Evolutionary conservation across 35 echinoderm and acorn worm genomes (phyloP).

Genomic region (Eucidaris tribuloides): DNA sequence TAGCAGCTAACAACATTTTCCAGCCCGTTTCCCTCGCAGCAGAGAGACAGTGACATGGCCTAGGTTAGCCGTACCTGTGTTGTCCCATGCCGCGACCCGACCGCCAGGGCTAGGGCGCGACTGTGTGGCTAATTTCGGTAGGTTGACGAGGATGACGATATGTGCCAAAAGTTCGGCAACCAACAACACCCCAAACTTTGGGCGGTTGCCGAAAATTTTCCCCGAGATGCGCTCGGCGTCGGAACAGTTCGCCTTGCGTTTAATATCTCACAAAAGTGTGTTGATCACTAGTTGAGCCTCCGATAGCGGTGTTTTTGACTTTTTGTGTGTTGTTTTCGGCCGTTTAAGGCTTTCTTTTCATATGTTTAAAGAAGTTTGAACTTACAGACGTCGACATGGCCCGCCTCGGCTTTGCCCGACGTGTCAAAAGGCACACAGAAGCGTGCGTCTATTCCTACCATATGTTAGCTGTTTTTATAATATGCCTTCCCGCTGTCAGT

Average conservation of each 20-base stretch:
- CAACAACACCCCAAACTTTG: constrained; percentile 15
- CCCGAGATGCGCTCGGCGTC: background rate
- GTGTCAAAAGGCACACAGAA: constrained; percentile 2
- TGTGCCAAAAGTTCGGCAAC: constrained; percentile 7
- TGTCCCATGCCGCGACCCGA: too few relatives aligned
- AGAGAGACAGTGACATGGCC: too few relatives aligned
- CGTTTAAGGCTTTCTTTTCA: background rate
- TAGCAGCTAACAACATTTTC: too few relatives aligned
- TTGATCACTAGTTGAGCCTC: background rate
- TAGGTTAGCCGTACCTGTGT: too few relatives aligned
- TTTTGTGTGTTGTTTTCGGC: background rate
- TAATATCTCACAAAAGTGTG: background rate
- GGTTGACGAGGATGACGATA: background rate
- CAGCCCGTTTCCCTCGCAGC: too few relatives aligned
- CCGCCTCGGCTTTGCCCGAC: background rate
- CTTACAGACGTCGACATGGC: background rate
- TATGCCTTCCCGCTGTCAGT: background rate
- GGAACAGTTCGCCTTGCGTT: background rate
- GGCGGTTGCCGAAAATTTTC: background rate
- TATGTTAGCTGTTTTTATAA: background rate
- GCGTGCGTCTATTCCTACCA: background rate
- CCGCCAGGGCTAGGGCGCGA: too few relatives aligned
- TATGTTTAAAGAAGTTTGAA: background rate
- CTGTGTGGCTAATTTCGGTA: too few relatives aligned
- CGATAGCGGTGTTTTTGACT: background rate